Conservation (phyloP, 2,797 vertebrate genomes). For the Picus viridis region DNA sequence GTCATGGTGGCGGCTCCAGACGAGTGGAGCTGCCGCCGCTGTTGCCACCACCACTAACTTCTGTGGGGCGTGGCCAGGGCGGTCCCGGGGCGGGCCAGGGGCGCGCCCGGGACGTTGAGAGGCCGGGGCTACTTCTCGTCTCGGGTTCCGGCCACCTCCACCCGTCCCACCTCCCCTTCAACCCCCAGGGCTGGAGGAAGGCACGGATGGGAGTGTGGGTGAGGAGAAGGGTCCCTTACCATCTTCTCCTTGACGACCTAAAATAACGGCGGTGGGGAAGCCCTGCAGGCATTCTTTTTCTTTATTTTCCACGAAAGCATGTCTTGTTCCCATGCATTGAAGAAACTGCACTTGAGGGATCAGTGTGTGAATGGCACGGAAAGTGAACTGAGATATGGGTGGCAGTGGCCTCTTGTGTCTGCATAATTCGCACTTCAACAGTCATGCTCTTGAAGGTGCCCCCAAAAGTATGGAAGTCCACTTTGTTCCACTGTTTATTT, state of each 20-base stretch:
- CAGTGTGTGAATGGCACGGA: accelerated
- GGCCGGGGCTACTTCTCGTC: no score
- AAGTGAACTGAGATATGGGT: accelerated
- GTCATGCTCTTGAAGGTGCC: accelerated
- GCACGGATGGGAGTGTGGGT: accelerated
- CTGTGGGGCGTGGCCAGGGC: neutral
- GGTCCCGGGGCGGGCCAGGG: neutral
- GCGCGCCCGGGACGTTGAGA: no score
- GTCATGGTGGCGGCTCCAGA: slow-evolving; percentile 77
- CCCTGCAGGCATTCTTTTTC: neutral
- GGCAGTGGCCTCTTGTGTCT: accelerated
- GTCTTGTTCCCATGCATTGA: accelerated
- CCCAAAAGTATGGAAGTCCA: neutral
- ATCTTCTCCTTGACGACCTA: accelerated
- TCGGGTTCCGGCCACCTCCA: neutral
- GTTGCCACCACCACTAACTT: neutral
- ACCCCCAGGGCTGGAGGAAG: no score
- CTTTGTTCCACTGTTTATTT: neutral
- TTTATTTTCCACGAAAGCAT: accelerated
- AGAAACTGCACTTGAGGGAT: no score
- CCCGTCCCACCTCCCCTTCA: neutral
- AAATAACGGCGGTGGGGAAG: neutral
- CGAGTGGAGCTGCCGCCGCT: accelerated
- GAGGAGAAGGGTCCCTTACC: accelerated
- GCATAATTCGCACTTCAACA: accelerated